Evolutionary conservation across 2,113 vertebrate species (phyloP).

Genomic region (Trematocara zebra): DNA sequence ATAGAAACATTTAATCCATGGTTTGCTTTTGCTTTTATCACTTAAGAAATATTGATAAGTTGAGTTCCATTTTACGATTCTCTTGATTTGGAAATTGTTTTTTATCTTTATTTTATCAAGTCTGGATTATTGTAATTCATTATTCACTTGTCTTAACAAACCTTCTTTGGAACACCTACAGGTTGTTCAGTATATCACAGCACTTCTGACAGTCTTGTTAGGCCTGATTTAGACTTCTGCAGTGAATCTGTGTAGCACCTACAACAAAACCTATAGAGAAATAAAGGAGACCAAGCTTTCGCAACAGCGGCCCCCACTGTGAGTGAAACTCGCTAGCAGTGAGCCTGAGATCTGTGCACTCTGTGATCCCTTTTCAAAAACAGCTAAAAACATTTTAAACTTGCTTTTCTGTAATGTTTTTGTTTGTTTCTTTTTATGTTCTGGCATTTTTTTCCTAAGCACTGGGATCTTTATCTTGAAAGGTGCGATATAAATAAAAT

Average conservation of each 20-base stretch:
- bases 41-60: background rate
- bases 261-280: background rate
- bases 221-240: background rate
- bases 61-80: background rate
- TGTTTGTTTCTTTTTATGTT: background rate
- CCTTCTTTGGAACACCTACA: background rate
- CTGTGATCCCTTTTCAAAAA: background rate
- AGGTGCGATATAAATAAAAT: background rate
- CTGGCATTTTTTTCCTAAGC: background rate
- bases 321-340: background rate
- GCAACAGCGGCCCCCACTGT: background rate
- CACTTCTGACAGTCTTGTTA: background rate
- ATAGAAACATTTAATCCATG: background rate
- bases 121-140: background rate
- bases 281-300: background rate
- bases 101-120: background rate
- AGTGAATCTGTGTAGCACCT: background rate
- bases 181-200: background rate
- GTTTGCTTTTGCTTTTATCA: background rate
- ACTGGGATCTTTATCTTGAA: background rate
- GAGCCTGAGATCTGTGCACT: background rate
- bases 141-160: background rate
- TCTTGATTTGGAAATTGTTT: background rate
- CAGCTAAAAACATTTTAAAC: background rate
- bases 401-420: background rate